Conservation (phyloP, 2,113 vertebrate genomes). For the Mirounga angustirostris region DNA sequence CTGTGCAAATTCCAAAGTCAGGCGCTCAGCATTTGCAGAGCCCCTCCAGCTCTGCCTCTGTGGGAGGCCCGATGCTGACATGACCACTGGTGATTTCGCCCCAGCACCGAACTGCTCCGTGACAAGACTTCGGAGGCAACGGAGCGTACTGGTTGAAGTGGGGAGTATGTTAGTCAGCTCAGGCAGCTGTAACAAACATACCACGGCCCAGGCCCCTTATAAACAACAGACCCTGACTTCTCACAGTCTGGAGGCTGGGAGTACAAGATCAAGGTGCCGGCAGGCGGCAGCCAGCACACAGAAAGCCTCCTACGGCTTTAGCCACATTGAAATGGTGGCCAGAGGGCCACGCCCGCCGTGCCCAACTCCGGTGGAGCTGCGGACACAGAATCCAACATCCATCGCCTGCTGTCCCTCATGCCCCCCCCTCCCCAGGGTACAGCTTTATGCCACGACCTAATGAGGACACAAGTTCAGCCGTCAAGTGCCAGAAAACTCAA, state of each 20-base stretch:
- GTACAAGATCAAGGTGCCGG: not conserved
- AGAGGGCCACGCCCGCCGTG: rapidly evolving
- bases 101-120: rapidly evolving
- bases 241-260: not conserved
- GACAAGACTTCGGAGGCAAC: not conserved
- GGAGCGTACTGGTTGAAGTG: rapidly evolving
- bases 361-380: not conserved
- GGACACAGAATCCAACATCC: not conserved
- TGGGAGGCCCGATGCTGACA: rapidly evolving
- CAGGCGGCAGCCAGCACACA: too few species aligned
- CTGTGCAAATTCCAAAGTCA: not conserved
- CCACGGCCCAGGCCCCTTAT: rapidly evolving
- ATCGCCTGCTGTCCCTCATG: not conserved
- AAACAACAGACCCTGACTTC: too few species aligned
- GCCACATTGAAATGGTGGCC: rapidly evolving
- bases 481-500: not conserved
- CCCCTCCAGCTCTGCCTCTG: rapidly evolving
- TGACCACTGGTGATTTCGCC: rapidly evolving
- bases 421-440: not conserved
- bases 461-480: not conserved
- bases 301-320: too few species aligned
- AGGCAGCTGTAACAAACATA: not conserved
- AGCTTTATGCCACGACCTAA: not conserved
- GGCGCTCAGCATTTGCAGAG: not conserved
- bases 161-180: too few species aligned